Evolutionary conservation across 2,113 vertebrate genomes (phyloP).

Genomic region (Toxostoma redivivum): DNA sequence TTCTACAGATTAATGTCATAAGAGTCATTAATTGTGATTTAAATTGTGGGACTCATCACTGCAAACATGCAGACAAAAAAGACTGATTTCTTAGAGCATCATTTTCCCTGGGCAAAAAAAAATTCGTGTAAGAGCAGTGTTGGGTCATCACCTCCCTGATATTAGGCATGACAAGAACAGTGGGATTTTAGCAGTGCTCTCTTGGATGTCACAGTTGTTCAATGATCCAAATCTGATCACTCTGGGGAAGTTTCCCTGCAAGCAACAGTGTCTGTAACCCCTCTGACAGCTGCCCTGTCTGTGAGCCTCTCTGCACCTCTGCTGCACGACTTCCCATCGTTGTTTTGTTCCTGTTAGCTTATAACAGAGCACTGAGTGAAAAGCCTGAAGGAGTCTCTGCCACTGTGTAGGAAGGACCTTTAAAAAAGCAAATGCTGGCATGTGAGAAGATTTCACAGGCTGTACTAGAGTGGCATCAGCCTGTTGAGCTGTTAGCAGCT

Average conservation of each 20-base stretch:
- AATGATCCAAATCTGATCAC: background rate
- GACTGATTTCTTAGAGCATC: background rate
- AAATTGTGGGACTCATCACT: background rate
- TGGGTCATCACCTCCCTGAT: background rate
- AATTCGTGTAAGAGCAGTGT: accelerated
- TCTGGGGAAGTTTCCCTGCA: background rate
- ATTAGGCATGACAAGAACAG: background rate
- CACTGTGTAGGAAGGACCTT: background rate
- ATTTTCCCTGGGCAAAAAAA: background rate
- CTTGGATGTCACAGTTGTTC: background rate
- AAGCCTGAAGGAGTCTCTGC: background rate
- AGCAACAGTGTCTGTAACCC: background rate
- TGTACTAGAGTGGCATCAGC: background rate
- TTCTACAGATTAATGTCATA: background rate
- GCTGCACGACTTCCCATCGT: background rate
- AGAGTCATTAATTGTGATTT: background rate
- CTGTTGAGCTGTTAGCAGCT: background rate
- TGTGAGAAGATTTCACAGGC: background rate
- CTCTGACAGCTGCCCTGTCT: background rate
- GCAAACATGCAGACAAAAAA: background rate
- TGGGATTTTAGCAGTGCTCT: background rate
- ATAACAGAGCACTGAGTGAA: background rate
- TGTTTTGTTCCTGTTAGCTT: background rate
- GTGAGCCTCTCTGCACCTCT: background rate
- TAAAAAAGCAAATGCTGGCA: background rate